Evolutionary conservation across 2,888 invertebrate species (phyloP).

Genomic region (Hymenopus coronatus): DNA sequence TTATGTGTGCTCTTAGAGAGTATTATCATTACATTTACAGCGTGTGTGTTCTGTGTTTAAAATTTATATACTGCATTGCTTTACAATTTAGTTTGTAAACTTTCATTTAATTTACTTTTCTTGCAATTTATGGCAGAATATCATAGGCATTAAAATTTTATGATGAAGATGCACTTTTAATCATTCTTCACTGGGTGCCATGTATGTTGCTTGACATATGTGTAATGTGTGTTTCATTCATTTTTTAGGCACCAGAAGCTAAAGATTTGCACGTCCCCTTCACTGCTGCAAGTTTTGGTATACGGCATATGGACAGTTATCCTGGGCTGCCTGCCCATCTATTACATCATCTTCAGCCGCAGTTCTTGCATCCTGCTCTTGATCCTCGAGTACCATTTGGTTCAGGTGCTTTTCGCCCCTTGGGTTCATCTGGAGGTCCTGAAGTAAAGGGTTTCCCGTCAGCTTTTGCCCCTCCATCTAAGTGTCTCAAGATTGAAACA

Average conservation of each 20-base stretch:
- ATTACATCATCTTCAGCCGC: constrained; percentile 68
- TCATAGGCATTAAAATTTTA: not conserved
- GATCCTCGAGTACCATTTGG: constrained; percentile 60
- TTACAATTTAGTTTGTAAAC: no score
- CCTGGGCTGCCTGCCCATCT: constrained; percentile 65
- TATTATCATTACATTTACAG: no score
- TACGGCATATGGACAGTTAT: constrained; percentile 55
- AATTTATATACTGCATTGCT: no score
- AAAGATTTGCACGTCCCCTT: constrained; percentile 59
- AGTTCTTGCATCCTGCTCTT: constrained; percentile 65
- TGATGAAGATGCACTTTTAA: not conserved
- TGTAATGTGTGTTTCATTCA: not conserved
- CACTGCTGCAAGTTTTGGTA: constrained; percentile 53
- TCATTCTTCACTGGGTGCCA: no score
- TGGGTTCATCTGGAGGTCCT: constrained; percentile 55
- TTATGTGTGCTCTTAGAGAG: no score
- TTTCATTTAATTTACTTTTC: no score
- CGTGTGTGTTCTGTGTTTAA: no score
- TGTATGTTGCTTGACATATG: no score
- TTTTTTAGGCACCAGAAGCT: constrained; percentile 38
- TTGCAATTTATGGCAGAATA: not conserved
- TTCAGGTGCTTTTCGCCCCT: constrained; percentile 58
- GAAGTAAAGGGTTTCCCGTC: constrained; percentile 53
- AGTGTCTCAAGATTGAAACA: constrained; percentile 57
- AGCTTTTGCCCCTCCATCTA: constrained; percentile 62